These are phyloP conservation scores for Scomber scombrus DNA, from an alignment of 2,113 vertebrate species.

Conservation along the genomic window DNA sequence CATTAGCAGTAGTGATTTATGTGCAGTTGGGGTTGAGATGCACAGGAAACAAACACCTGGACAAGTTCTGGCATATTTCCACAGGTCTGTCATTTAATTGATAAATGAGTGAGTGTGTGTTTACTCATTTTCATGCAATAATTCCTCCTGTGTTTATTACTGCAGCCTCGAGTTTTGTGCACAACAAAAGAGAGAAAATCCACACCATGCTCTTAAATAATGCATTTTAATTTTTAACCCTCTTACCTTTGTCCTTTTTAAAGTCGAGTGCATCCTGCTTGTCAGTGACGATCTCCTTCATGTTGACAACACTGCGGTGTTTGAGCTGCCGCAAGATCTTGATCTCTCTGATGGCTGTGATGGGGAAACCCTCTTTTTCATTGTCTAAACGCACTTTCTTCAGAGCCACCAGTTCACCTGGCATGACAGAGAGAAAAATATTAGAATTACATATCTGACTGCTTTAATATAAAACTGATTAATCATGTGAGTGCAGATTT, in stretches of 20 bases:
- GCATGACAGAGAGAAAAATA: background rate
- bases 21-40: too few relatives aligned
- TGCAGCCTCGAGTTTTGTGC: too few relatives aligned
- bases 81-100: too few relatives aligned
- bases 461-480: background rate
- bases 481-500: background rate
- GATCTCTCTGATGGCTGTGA: conserved; percentile 98
- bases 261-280: conserved; percentile 99
- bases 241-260: conserved; percentile 97
- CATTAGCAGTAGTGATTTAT: too few relatives aligned
- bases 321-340: conserved; percentile 98
- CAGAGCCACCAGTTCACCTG: conserved; percentile 96
- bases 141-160: too few relatives aligned
- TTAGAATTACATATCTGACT: background rate
- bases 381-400: conserved; percentile 99
- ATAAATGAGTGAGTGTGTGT: too few relatives aligned
- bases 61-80: too few relatives aligned
- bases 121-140: too few relatives aligned
- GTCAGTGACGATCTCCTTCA: conserved; percentile 99
- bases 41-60: too few relatives aligned
- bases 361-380: conserved; percentile 98
- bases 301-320: conserved; percentile 97
- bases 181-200: too few relatives aligned
- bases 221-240: too few relatives aligned
- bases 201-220: too few relatives aligned